Evolutionary conservation across 2,113 vertebrate species (phyloP), one percentile per base, ranked within the genome.

Genomic region (Octodon degus): DNA sequence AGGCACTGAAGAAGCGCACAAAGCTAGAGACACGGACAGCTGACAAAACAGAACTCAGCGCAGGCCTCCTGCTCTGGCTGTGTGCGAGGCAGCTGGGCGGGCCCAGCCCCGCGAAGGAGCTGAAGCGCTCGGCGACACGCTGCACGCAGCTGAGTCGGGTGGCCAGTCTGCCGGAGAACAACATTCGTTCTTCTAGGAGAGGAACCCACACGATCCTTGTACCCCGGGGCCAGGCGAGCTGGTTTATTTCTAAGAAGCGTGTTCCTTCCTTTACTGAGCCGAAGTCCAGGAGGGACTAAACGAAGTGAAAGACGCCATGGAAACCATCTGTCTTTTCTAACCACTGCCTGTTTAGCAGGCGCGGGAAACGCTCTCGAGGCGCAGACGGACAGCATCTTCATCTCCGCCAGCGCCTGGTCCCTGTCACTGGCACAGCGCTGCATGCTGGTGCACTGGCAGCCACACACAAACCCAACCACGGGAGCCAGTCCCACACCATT

Each of bases 401-500:
- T 50, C 16, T 91, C 1, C 79, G 79, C 47, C 27, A 89, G 55
- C 4, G 9, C 53, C 9, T 0, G 1, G 32, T n/a, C 11, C 58
- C n/a, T 50, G 14, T 47, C 14, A 68, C 62, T 86, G 24, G 43
- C 2, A 62, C 22, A n/a, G 24, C 2, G n/a, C 62, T 47, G 5
- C 65, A 24, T 11, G 1, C 4, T 0, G 22, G 14, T 3, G 25
- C 24, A 74, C 40, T 27, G 40, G 65, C 53, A 68, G 53, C 40
- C 74, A 9, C 0, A 12, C 25, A 80, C 4, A 12, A 2, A 32
- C 8, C 20, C 1, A 12, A 50, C 50, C 30, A 58, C 0, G 5
- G 24, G 14, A 9, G 40, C 25, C 30, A n/a, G 50, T 0, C 30
- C 30, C 82, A 9, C 6, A 7, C 5, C 12, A 58, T 5, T 67